Conservation (phyloP, 2,888 invertebrate genomes). For the Coenonympha arcania region DNA sequence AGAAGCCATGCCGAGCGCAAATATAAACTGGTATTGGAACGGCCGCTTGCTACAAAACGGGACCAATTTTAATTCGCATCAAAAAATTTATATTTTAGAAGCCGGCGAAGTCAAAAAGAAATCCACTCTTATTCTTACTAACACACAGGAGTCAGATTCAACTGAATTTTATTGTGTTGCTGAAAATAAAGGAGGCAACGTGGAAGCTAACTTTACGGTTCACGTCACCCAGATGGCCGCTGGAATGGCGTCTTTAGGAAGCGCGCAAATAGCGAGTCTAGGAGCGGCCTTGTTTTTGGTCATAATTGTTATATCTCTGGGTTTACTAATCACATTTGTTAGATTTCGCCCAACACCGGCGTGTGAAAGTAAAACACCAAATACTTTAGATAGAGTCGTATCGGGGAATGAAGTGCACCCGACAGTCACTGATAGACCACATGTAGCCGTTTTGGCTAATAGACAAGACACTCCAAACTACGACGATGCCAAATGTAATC, state of each 20-base stretch:
- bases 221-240: slow-evolving; percentile 84
- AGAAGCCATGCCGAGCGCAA: slow-evolving; percentile 85
- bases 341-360: slow-evolving; percentile 82
- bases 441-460: slow-evolving; percentile 75
- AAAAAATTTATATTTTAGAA: slow-evolving; percentile 83
- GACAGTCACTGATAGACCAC: slow-evolving; percentile 66
- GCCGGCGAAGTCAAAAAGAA: slow-evolving; percentile 83
- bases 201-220: slow-evolving; percentile 91
- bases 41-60: slow-evolving; percentile 84
- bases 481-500: slow-evolving; percentile 73
- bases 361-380: slow-evolving; percentile 84
- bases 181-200: slow-evolving; percentile 89
- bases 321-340: slow-evolving; percentile 81
- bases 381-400: slow-evolving; percentile 81
- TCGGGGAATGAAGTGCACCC: slow-evolving; percentile 73
- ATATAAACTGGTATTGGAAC: slow-evolving; percentile 90
- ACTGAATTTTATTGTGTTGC: slow-evolving; percentile 92
- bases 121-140: slow-evolving; percentile 83
- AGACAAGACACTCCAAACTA: slow-evolving; percentile 60
- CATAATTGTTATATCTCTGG: slow-evolving; percentile 81
- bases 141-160: slow-evolving; percentile 87
- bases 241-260: slow-evolving; percentile 86
- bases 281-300: slow-evolving; percentile 86
- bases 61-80: slow-evolving; percentile 84
- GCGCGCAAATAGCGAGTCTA: slow-evolving; percentile 88